Conservation (phyloP, 2,888 invertebrate genomes). For the Sesamia inferens region DNA sequence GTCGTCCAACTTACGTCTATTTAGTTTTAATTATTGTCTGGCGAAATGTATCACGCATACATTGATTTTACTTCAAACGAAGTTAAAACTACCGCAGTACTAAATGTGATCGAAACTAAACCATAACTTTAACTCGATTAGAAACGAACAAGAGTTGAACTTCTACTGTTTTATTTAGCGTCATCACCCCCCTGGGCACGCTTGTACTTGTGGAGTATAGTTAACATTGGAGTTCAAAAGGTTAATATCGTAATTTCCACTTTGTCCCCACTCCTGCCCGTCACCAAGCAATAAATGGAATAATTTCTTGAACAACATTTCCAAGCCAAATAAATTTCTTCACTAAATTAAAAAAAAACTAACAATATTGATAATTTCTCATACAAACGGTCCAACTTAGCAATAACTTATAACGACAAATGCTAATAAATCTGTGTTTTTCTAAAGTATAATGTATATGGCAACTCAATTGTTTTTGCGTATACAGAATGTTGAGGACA, state of each 20-base stretch:
- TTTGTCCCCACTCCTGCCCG: not conserved
- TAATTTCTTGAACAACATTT: slow-evolving; percentile 48
- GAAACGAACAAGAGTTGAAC: no score
- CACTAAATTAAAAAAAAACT: slow-evolving; percentile 38
- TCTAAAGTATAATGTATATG: slow-evolving; percentile 61
- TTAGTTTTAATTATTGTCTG: no score
- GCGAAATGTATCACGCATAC: no score
- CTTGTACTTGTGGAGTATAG: no score
- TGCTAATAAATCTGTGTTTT: slow-evolving; percentile 45
- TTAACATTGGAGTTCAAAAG: no score
- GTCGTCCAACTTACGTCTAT: no score
- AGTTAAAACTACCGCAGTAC: no score
- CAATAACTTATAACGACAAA: slow-evolving; percentile 54
- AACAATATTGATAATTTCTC: slow-evolving; percentile 41
- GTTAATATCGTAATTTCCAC: not conserved
- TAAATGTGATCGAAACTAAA: no score
- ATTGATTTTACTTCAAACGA: no score
- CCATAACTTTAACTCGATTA: no score
- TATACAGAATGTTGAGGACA: slow-evolving; percentile 16
- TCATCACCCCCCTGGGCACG: no score
- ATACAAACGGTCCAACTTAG: slow-evolving; percentile 27
- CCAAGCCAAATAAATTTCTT: slow-evolving; percentile 31
- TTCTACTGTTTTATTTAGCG: no score
- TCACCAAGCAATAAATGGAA: not conserved
- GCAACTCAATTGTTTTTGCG: slow-evolving; percentile 62